Evolutionary conservation across 2,888 invertebrate genomes (phyloP).

Genomic region (Sympetrum striolatum): DNA sequence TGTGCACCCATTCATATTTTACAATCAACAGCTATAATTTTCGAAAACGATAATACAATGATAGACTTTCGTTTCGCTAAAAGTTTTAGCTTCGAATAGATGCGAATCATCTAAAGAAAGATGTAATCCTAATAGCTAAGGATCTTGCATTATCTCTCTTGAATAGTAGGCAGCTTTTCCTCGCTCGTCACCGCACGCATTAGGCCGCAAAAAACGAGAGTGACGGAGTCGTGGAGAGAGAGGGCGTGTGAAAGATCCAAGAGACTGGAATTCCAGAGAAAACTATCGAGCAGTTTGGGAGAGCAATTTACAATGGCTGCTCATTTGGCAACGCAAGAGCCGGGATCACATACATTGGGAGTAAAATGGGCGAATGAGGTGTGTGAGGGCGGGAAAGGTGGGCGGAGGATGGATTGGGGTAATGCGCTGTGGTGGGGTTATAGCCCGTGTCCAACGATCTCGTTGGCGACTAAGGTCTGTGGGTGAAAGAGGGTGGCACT

Average conservation of each 20-base stretch:
- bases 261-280: slow-evolving; percentile 5
- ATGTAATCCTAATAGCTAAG: too few species aligned
- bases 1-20: too few species aligned
- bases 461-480: slow-evolving; percentile 21
- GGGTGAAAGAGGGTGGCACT: not conserved
- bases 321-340: slow-evolving; percentile 5
- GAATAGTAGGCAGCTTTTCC: too few species aligned
- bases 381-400: not conserved
- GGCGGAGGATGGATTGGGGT: slow-evolving; percentile 8
- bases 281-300: not conserved
- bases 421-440: slow-evolving; percentile 27
- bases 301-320: slow-evolving; percentile 10
- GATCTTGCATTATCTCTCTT: too few species aligned
- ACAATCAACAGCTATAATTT: too few species aligned
- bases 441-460: slow-evolving; percentile 32
- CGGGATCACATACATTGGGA: not conserved
- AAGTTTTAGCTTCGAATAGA: too few species aligned
- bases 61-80: too few species aligned
- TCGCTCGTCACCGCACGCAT: not conserved
- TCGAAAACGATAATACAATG: too few species aligned
- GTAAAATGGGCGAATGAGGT: not conserved
- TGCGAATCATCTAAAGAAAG: too few species aligned
- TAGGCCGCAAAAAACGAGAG: not conserved
- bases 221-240: too few species aligned
- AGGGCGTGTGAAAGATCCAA: not conserved